Base-by-base conservation (phyloP, 2,888 invertebrate genomes). In the Terebella lapidaria region DNA sequence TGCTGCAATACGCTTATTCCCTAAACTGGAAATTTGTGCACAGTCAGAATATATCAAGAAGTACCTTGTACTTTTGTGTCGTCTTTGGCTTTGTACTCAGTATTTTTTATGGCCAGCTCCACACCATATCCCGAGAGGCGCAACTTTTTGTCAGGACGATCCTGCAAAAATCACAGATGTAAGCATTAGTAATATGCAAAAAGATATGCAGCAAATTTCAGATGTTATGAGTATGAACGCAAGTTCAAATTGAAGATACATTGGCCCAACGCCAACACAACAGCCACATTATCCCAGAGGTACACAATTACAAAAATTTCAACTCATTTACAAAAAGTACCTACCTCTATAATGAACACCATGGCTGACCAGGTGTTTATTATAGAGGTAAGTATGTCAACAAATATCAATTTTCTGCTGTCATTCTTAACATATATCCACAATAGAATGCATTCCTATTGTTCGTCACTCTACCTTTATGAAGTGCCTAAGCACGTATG, bases 1-100 rank as follows among this genome's bases (percentile, higher is more conserved):
- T n/a, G n/a, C n/a, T n/a, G n/a, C n/a, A n/a, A n/a, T n/a, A n/a
- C n/a, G n/a, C n/a, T n/a, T n/a, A n/a, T n/a, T n/a, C n/a, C n/a
- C n/a, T n/a, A n/a, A n/a, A n/a, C n/a, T n/a, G n/a, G n/a, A n/a
- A n/a, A n/a, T n/a, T n/a, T n/a, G n/a, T 35, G 42, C n/a, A 35
- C 42, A 35, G 42, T 35, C 42, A 35, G 42, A 35, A 35, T 35
- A 15, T 15, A 35, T 15, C 42, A 35, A 35, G n/a, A 35, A 28
- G n/a, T 64, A 78, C 77, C 76, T 70, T 81, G 78, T 26, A 81
- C 78, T 77, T 89, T 88, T 5, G 87, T 85, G 75, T 89, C 89
- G 83, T 99, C 97, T 74, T 96, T 94, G 25, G 95, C 96, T 83
- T 97, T 99, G 77, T 99, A 99, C 80, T 99, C 99, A 0, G 97